Base-by-base conservation (phyloP, 2,113 vertebrate genomes). In the Sarotherodon lohbergeri region DNA sequence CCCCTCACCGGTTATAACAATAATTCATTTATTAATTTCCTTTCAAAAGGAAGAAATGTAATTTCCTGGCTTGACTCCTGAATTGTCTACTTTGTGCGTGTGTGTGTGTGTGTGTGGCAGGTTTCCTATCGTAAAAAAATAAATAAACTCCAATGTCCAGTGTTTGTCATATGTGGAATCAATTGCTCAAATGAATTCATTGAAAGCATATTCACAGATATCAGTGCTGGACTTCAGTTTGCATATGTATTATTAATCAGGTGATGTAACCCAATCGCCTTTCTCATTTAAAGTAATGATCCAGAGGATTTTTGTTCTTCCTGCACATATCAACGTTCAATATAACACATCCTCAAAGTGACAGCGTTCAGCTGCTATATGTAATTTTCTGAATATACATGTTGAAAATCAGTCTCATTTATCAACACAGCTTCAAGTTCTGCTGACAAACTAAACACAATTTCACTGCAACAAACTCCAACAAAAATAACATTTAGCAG, bases 161-260 rank as follows among this genome's bases (percentile, higher is more conserved):
- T 76, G 24, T 29, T 29, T 46, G 7, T 73, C 41, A 76, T 29
- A 29, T 22, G 22, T 76, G 14, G 14, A 76, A 19, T 12, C 4
- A 32, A 11, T 8, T 76, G 71, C 16, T 76, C 43, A 27, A 14
- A 32, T 78, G 16, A 78, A 50, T 50, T 78, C 3, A 17, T 27
- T 78, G 24, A 78, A 78, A 32, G 43, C 43, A 11, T 78, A 78
- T 78, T 78, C 43, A 7, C 43, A 50, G 43, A 32, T 32, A 50
- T 50, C 43, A 7, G 4, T 12, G 5, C 48, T 17, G 27, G 27
- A 50, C 9, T 73, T 84, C 14, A 16, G 14, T 87, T 85, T 85
- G 81, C 88, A 91, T 84, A 46, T 71, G 27, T 59, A 83, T 81
- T 85, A 17, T 41, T 84, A 61, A 91, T 93, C 76, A 89, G 83